Evolutionary conservation across 1,140 invertebrate genomes (phyloP).

Genomic region (Bombus cullumanus): DNA sequence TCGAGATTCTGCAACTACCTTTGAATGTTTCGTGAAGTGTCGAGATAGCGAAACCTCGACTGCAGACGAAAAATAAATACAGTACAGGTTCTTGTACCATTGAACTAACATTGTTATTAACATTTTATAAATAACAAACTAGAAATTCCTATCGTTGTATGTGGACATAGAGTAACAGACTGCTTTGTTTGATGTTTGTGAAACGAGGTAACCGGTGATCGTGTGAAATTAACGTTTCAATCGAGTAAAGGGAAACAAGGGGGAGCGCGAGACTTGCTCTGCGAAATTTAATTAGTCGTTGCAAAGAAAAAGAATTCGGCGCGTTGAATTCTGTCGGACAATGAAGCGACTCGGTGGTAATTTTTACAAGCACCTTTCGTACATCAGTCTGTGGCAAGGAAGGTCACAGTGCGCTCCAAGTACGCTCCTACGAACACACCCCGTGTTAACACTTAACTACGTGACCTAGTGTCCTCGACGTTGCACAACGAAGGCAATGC

Average conservation of each 20-base stretch:
- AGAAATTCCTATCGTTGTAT: too few species aligned
- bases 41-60: too few species aligned
- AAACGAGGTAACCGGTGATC: too few species aligned
- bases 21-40: too few species aligned
- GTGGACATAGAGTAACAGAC: too few species aligned
- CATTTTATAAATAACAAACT: too few species aligned
- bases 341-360: constrained; percentile 32
- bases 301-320: background rate
- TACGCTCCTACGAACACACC: constrained; percentile 47
- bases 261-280: background rate
- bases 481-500: constrained; percentile 38
- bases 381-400: constrained; percentile 43
- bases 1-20: too few species aligned
- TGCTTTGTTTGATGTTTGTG: too few species aligned
- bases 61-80: too few species aligned
- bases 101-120: too few species aligned
- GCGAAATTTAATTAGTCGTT: constrained; percentile 17
- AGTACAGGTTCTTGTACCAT: too few species aligned
- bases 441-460: constrained; percentile 52
- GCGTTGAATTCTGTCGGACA: background rate
- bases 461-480: constrained; percentile 51
- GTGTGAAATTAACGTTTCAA: too few species aligned
- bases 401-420: constrained; percentile 41
- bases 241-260: background rate
- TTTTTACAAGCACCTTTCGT: constrained; percentile 50